Evolutionary conservation across 2,113 vertebrate species (phyloP), one percentile per base, ranked within the genome.

Genomic region (Larimichthys polyactis): DNA sequence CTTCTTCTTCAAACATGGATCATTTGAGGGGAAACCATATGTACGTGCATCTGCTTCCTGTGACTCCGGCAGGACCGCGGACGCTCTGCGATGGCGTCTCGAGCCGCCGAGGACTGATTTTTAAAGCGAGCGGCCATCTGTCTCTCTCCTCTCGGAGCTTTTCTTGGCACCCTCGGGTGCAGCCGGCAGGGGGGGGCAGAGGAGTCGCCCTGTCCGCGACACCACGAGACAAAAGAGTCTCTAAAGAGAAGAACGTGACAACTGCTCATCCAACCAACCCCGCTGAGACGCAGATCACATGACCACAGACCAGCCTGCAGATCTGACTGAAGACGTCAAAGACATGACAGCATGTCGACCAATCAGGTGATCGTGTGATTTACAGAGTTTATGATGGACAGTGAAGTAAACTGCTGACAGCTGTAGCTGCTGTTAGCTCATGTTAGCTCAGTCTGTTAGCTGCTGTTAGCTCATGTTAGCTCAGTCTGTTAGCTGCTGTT

Each of bases 51-150:
- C 94, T 95, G 95, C 89, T 94, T 74, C 75, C 87, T 24, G 65
- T 84, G 90, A 91, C 92, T 92, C 85, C 36, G 70, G 63, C 82
- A 82, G 85, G 83, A 87, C 87, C 52, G 72, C 14, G 72, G 78
- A 85, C 76, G 75, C 82, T 87, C 82, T 16, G 58, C 82, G 79
- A 19, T 16, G 73, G 87, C 74, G 79, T 87, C 84, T 85, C 71
- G 58, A 79, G 74, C 76, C 67, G 63, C 83, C 12, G 89, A 91
- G 84, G 87, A 90, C 78, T 72, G 85, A 72, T 90, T 94, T 94
- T 94, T 92, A 93, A 92, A 92, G 71, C 43, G 58, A 91, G 84
- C 60, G 49, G 87, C 94, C 95, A 95, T 95, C 95, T 95, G 95
- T 94, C 91, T 77, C 83, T 20, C 83, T 82, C 81, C 72, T 89